Evolutionary conservation across 2,113 vertebrate species (phyloP), one percentile per base, ranked within the genome.

Genomic region (Regulus satrapa): DNA sequence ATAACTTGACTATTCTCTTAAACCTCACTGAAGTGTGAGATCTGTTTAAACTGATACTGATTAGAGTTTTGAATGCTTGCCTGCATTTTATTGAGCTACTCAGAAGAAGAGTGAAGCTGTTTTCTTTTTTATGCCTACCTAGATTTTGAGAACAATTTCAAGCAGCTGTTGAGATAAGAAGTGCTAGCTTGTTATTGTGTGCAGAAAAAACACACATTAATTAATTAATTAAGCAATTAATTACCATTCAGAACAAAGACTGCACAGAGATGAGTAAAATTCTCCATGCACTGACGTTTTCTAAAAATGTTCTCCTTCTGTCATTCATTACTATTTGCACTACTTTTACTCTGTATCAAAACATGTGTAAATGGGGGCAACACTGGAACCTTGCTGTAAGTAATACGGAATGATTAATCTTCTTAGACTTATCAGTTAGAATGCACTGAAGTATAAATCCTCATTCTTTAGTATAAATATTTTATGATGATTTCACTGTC

Each of bases 1-100:
- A 54, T 71, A 94, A 66, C 52, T 85, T 83, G 64, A 64, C 73
- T 82, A 75, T 91, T 93, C 51, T 82, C 92, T 73, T 66, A 36
- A 73, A 73, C 75, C 26, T 48, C 2, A 1, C 26, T 32, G 5
- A 56, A 49, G 32, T 92, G 79, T 93, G 92, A 91, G 93, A 92
- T 92, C 93, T 84, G 5, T 81, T 96, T 89, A 94, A 85, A 93
- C 45, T 92, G 85, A 93, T 86, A 93, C 45, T 92, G 85, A 93
- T 86, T 78, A 88, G 74, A 62, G 26, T 90, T 86, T 89, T 79
- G 83, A 89, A 75, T 26, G 25, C 61, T 72, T 81, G 91, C 71
- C 63, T 91, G 24, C 46, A 18, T 95, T 86, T 92, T 95, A 81
- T 15, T 72, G 80, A 75, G 31, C 74, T 90, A 67, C 55, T 92